These are phyloP conservation scores for Drosophila sp. DNA, from an alignment of 1,140 invertebrate species.

Conservation along the genomic window DNA sequence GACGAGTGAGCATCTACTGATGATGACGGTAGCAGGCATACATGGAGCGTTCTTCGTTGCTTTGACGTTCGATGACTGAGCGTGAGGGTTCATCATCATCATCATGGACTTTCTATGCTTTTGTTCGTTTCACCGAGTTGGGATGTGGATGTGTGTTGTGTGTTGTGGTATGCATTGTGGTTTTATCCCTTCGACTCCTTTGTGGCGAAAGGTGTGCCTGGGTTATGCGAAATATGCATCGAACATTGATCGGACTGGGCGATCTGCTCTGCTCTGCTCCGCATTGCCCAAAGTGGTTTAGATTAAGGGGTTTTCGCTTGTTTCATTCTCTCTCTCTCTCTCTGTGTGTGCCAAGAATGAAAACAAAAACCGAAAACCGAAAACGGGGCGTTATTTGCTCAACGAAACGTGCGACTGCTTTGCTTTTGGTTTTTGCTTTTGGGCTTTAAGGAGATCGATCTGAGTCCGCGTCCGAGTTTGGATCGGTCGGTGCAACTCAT, in stretches of 20 bases:
- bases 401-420: slow-evolving; percentile 77
- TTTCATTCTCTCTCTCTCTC: slow-evolving; percentile 61
- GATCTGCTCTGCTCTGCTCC: slow-evolving; percentile 6
- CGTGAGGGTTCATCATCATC: slow-evolving; percentile 44
- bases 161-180: slow-evolving; percentile 21
- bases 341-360: not conserved
- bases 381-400: slow-evolving; percentile 78
- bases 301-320: slow-evolving; percentile 76
- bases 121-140: slow-evolving; percentile 33
- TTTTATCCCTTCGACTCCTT: slow-evolving; percentile 51
- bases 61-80: slow-evolving; percentile 40
- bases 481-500: slow-evolving; percentile 67
- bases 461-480: slow-evolving; percentile 24
- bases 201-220: slow-evolving; percentile 71
- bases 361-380: slow-evolving; percentile 7
- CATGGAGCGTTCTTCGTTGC: slow-evolving; percentile 21
- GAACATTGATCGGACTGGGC: slow-evolving; percentile 64
- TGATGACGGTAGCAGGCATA: slow-evolving; percentile 65
- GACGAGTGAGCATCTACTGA: slow-evolving; percentile 67
- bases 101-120: slow-evolving; percentile 48
- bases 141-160: not conserved
- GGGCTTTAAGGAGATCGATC: slow-evolving; percentile 55
- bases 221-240: slow-evolving; percentile 79
- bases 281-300: slow-evolving; percentile 78
- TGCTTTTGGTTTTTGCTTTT: slow-evolving; percentile 25